Evolutionary conservation across 1,140 invertebrate genomes (phyloP).

Genomic region (Colletes gigas): DNA sequence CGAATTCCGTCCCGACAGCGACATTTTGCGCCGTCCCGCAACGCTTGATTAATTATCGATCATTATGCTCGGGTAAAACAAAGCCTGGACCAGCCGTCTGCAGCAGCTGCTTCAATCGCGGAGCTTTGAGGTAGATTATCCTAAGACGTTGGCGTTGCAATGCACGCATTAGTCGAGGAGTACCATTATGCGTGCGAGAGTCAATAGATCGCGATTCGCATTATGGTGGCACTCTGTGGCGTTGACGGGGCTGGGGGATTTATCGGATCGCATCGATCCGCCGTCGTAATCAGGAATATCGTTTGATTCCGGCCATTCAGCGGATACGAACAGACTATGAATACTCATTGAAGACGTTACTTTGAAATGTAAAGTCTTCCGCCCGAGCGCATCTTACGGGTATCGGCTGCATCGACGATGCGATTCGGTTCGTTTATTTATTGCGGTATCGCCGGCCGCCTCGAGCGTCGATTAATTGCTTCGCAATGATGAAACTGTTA

Average conservation of each 20-base stretch:
- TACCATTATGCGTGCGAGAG: constrained; percentile 54
- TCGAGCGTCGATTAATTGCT: neutral
- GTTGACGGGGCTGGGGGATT: constrained; percentile 52
- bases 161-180: constrained; percentile 45
- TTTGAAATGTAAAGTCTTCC: constrained; percentile 14
- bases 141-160: constrained; percentile 63
- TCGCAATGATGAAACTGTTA: neutral
- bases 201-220: constrained; percentile 63
- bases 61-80: constrained; percentile 53
- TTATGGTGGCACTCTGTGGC: constrained; percentile 48
- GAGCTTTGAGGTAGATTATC: constrained; percentile 61
- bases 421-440: neutral
- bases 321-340: neutral
- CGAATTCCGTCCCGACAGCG: neutral
- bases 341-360: neutral
- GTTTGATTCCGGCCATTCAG: neutral
- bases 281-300: constrained; percentile 41
- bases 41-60: constrained; percentile 54
- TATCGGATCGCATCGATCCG: constrained; percentile 57
- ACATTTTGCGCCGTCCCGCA: neutral
- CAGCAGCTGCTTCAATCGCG: constrained; percentile 49
- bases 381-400: neutral
- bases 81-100: constrained; percentile 49
- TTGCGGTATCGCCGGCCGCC: neutral
- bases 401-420: neutral